Evolutionary conservation across 2,113 vertebrate genomes (phyloP).

Genomic region (Cyphomyrus plagiostoma): DNA sequence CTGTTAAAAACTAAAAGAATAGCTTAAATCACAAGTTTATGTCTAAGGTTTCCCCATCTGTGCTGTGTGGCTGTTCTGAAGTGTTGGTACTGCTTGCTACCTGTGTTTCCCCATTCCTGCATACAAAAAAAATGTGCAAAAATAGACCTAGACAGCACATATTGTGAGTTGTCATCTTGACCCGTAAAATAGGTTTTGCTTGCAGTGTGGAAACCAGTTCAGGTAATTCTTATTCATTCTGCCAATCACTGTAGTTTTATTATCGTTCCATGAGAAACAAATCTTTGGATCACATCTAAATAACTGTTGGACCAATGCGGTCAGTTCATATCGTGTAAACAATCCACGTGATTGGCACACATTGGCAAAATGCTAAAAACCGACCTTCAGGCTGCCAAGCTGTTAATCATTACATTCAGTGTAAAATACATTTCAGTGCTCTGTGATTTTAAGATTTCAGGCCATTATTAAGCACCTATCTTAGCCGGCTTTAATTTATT

Average conservation of each 20-base stretch:
- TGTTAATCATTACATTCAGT: neutral
- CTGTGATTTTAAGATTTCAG: neutral
- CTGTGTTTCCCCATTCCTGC: neutral
- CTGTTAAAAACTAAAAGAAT: neutral
- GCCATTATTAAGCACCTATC: conserved; percentile 2
- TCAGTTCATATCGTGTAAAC: neutral
- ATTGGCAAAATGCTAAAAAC: neutral
- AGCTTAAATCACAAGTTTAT: neutral
- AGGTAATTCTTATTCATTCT: neutral
- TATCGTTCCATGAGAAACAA: neutral
- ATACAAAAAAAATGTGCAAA: neutral
- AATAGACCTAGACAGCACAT: neutral
- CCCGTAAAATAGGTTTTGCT: neutral
- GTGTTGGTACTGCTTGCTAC: neutral
- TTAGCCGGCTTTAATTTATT: neutral
- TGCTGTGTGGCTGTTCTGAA: neutral
- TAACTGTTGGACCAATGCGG: neutral
- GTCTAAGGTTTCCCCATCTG: neutral
- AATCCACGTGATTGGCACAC: neutral
- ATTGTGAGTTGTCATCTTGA: neutral
- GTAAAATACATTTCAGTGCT: neutral
- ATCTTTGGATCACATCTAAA: neutral
- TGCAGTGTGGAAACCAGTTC: neutral
- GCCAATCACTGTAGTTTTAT: neutral
- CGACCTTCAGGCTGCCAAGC: neutral